These are phyloP conservation scores for Nasonia giraulti DNA, from an alignment of 1,140 invertebrate genomes.

Conservation along the genomic window DNA sequence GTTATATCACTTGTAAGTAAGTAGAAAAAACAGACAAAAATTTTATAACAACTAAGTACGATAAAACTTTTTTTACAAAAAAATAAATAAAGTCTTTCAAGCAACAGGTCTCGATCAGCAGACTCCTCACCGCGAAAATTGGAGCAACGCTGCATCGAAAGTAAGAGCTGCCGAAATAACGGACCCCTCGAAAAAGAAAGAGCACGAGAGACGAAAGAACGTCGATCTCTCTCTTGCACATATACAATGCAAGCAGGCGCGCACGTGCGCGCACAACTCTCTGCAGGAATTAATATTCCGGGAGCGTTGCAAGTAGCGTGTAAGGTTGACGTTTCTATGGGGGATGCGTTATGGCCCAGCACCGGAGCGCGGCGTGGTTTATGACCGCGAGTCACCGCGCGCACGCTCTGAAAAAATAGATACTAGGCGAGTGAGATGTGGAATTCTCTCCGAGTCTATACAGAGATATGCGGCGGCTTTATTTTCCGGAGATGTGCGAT, in stretches of 20 bases:
- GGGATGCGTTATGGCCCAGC: not conserved
- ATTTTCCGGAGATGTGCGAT: too few relatives aligned
- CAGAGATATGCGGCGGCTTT: too few relatives aligned
- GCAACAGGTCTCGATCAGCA: too few relatives aligned
- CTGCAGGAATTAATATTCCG: slow-evolving; percentile 56
- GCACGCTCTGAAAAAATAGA: not conserved
- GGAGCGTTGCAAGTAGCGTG: slow-evolving; percentile 41
- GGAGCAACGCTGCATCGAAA: not conserved
- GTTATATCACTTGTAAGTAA: too few relatives aligned
- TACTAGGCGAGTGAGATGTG: not conserved
- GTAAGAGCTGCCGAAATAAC: slow-evolving; percentile 3
- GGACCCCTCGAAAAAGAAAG: not conserved
- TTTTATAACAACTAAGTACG: too few relatives aligned
- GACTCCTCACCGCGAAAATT: not conserved
- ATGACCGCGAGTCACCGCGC: not conserved
- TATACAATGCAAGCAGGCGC: not conserved
- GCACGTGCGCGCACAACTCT: not conserved
- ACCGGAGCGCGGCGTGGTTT: slow-evolving; percentile 14
- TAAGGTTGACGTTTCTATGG: slow-evolving; percentile 38
- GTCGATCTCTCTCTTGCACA: not conserved
- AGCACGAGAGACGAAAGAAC: not conserved
- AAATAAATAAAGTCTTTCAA: too few relatives aligned
- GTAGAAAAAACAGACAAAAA: too few relatives aligned
- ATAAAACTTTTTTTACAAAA: too few relatives aligned
- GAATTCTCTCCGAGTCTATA: not conserved